Percentiles rank a stretch among this genome's conserved stretches.
Conservation (phyloP, 2,797 vertebrate species). For the Sciurus vulgaris region DNA sequence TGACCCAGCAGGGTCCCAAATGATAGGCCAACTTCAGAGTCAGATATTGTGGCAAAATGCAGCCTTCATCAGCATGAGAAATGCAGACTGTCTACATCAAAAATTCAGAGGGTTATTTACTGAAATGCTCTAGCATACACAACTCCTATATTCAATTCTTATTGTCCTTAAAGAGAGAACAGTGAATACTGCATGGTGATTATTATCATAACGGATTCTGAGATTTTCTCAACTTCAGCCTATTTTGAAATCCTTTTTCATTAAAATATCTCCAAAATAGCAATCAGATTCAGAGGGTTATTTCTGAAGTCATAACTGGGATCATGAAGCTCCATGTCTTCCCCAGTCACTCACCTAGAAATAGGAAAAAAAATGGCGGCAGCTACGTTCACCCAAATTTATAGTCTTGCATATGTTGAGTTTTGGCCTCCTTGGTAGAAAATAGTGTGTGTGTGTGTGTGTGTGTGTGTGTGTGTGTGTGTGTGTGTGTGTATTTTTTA, state of each 20-base stretch:
- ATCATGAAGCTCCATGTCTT: not conserved
- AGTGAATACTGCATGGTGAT: not conserved
- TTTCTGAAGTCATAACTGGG: constrained; percentile 7
- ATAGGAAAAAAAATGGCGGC: too few species aligned
- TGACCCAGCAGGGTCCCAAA: not conserved
- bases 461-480: too few species aligned
- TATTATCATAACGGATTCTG: not conserved
- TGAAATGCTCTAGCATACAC: not conserved
- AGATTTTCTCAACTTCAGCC: not conserved
- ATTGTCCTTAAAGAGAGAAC: not conserved
- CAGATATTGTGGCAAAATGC: not conserved
- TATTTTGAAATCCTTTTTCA: constrained; percentile 51
- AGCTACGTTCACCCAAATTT: not conserved
- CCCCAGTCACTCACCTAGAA: not conserved
- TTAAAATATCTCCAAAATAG: constrained; percentile 43
- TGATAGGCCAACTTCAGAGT: not conserved
- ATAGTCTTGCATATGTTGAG: not conserved
- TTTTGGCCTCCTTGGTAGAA: not conserved
- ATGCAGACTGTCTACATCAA: not conserved
- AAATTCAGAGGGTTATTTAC: not conserved
- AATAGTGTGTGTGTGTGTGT: not conserved
- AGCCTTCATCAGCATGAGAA: not conserved
- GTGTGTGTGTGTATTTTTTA: too few species aligned
- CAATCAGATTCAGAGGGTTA: constrained; percentile 38
- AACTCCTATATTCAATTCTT: not conserved